Evolutionary conservation across 2,113 vertebrate species (phyloP).

Genomic region (Probosciger aterrimus): DNA sequence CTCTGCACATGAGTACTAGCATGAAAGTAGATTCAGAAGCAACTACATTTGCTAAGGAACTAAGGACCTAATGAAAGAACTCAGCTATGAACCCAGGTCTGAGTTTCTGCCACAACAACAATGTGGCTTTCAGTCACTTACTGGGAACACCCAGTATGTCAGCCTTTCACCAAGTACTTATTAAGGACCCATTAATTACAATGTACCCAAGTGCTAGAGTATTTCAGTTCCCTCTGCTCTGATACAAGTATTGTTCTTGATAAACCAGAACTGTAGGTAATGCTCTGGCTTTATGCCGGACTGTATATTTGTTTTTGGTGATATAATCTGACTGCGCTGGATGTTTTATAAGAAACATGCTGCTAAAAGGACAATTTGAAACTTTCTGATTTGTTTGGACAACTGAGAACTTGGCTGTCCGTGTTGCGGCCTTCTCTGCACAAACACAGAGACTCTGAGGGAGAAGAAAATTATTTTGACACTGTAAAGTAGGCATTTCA

Average conservation of each 20-base stretch:
- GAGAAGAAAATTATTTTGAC: not conserved
- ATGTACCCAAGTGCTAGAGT: not conserved
- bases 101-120: constrained; percentile 29
- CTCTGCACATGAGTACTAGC: not conserved
- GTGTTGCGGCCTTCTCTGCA: not conserved
- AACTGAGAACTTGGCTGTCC: constrained; percentile 30
- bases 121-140: constrained; percentile 6
- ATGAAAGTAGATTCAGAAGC: not conserved
- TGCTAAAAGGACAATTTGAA: constrained; percentile 29
- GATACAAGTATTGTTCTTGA: not conserved
- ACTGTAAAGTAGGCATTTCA: not conserved
- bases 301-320: constrained; percentile 23
- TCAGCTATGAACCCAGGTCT: not conserved
- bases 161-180: constrained; percentile 47
- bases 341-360: constrained; percentile 38
- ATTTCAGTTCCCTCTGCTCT: not conserved
- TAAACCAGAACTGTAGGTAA: constrained; percentile 37
- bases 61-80: not conserved
- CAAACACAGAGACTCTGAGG: not conserved
- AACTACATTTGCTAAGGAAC: not conserved
- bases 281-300: not conserved
- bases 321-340: not conserved
- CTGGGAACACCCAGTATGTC: constrained; percentile 17
- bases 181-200: constrained; percentile 48
- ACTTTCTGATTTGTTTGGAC: constrained; percentile 28